phyloP scores from a whole-genome alignment of 2,113 vertebrate species.

The Ailuropoda melanoleuca region DNA sequence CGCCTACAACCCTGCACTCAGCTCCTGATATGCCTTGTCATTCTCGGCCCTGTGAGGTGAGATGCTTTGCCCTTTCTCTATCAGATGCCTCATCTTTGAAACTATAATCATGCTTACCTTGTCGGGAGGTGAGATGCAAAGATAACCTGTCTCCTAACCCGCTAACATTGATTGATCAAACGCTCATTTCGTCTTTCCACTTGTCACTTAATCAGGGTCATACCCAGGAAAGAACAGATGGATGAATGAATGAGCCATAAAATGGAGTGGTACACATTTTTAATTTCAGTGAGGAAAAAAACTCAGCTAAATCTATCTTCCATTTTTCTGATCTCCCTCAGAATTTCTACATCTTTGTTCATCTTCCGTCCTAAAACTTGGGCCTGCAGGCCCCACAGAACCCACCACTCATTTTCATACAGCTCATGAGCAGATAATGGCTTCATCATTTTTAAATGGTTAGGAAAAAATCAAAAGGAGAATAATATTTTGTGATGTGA shows the following conservation, averaged over 20 bases:
- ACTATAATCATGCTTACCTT: neutral
- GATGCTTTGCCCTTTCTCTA: neutral
- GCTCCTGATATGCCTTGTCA: no score
- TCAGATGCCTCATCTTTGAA: neutral
- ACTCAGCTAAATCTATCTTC: neutral
- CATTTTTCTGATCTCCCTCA: neutral
- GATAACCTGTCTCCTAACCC: neutral
- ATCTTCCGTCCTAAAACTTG: neutral
- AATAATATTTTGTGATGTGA: neutral
- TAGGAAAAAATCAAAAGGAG: neutral
- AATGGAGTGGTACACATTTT: neutral
- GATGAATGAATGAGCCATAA: neutral
- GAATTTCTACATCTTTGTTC: neutral
- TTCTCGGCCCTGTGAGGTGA: fast-evolving
- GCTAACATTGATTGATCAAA: neutral
- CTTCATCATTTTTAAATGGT: neutral
- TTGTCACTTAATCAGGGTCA: neutral
- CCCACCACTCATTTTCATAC: neutral
- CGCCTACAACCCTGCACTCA: neutral
- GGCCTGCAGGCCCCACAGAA: neutral
- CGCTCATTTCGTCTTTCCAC: neutral
- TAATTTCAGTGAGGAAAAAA: neutral
- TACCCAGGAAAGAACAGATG: neutral
- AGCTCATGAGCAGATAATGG: neutral
- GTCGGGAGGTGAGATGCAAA: neutral